phyloP scores from a whole-genome alignment of 2,113 vertebrate genomes.

The Loxodonta africana region DNA sequence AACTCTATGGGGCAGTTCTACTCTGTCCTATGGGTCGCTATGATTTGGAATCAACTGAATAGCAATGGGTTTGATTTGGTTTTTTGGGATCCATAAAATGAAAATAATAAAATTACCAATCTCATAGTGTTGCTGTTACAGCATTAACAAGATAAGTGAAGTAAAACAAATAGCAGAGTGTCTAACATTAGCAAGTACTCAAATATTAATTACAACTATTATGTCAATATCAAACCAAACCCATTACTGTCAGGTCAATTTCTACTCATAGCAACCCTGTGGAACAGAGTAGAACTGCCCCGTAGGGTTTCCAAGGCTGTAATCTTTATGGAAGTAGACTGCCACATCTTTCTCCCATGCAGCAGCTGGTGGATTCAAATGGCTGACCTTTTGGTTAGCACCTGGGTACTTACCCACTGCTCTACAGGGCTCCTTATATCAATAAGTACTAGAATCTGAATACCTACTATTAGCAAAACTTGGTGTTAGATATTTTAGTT shows the following conservation, averaged over 20 bases:
- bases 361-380: too few relatives aligned
- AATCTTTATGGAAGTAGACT: too few relatives aligned
- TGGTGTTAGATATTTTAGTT: not conserved
- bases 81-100: not conserved
- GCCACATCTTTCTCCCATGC: too few relatives aligned
- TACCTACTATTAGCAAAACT: not conserved
- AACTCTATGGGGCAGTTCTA: too few relatives aligned
- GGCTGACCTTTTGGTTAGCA: too few relatives aligned
- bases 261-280: not conserved
- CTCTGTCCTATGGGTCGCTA: too few relatives aligned
- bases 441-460: not conserved
- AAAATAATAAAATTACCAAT: not conserved
- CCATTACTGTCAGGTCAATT: not conserved
- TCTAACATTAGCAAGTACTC: not conserved
- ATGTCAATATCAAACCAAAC: not conserved
- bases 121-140: not conserved
- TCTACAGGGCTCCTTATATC: too few relatives aligned
- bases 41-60: too few relatives aligned
- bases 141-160: not conserved
- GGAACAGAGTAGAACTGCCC: not conserved
- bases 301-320: too few relatives aligned
- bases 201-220: not conserved
- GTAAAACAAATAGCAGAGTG: not conserved
- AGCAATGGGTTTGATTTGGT: too few relatives aligned
- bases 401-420: too few relatives aligned